phyloP scores from a whole-genome alignment of 2,113 vertebrate species.

The Taurulus bubalis region DNA sequence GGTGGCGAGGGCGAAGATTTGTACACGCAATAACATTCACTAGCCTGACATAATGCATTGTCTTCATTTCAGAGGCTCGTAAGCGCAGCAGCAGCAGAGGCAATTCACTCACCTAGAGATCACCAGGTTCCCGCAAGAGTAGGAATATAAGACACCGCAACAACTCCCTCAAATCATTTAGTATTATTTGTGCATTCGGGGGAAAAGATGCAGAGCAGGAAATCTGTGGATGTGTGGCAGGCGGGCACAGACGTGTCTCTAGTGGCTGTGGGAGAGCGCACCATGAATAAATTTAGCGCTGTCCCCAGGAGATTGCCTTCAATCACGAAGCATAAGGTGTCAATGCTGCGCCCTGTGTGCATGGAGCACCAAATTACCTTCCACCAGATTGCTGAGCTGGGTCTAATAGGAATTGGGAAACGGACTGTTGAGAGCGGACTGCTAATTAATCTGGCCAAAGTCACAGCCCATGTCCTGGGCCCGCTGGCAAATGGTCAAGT shows the following conservation, averaged over 20 bases:
- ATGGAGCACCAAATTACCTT: conserved; percentile 81
- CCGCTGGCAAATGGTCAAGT: conserved; percentile 57
- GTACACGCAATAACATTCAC: conserved; percentile 64
- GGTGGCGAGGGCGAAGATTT: conserved; percentile 49
- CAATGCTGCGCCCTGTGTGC: conserved; percentile 78
- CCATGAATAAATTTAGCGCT: conserved; percentile 84
- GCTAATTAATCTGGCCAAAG: conserved; percentile 80
- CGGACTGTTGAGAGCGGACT: conserved; percentile 64
- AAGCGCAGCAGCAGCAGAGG: not conserved
- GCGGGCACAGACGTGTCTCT: conserved; percentile 75
- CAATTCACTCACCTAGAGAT: conserved; percentile 40
- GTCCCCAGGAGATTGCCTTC: conserved; percentile 85
- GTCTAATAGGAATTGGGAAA: conserved; percentile 76
- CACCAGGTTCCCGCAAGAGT: conserved; percentile 51
- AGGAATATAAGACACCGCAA: conserved; percentile 64
- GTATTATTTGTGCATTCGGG: conserved; percentile 80
- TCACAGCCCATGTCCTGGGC: conserved; percentile 72
- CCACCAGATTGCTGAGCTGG: conserved; percentile 78
- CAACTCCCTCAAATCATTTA: conserved; percentile 77
- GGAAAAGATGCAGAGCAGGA: conserved; percentile 74
- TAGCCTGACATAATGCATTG: conserved; percentile 47
- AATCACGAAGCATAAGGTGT: conserved; percentile 86
- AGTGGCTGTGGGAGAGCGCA: conserved; percentile 77
- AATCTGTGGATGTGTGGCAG: conserved; percentile 75
- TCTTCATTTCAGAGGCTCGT: conserved; percentile 51